phyloP scores from a whole-genome alignment of 2,888 invertebrate genomes.

The Diachrysia chrysitis region DNA sequence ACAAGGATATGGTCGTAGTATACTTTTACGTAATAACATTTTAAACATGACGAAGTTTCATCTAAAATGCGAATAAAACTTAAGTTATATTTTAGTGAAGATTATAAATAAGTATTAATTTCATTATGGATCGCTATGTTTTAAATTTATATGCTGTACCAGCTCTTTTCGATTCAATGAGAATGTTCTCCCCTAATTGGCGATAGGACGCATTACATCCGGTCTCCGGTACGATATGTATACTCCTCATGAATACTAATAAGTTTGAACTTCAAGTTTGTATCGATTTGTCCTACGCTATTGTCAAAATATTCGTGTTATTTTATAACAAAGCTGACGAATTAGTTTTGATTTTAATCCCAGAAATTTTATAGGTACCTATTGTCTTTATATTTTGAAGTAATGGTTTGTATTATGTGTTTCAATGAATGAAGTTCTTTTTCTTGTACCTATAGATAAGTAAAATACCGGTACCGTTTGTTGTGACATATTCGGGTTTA shows the following conservation, averaged over 20 bases:
- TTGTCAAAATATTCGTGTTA: conserved; percentile 11
- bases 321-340: neutral
- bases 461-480: too few species aligned
- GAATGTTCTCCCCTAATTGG: conserved; percentile 6
- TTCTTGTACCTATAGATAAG: too few species aligned
- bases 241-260: conserved; percentile 52
- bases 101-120: conserved; percentile 1
- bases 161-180: neutral
- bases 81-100: conserved; percentile 2
- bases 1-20: conserved; percentile 14
- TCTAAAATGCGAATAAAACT: neutral
- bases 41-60: conserved; percentile 4
- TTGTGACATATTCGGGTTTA: too few species aligned
- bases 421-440: too few species aligned
- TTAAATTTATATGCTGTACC: neutral
- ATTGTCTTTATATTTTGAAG: too few species aligned
- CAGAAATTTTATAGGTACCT: too few species aligned
- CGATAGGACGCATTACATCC: conserved; percentile 21
- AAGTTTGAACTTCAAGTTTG: conserved; percentile 31
- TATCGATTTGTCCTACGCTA: conserved; percentile 13
- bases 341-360: neutral
- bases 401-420: too few species aligned
- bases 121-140: neutral
- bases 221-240: conserved; percentile 26
- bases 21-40: neutral